Evolutionary conservation across 2,113 vertebrate genomes (phyloP), one percentile per base, ranked within the genome.

Genomic region (Gopherus flavomarginatus): DNA sequence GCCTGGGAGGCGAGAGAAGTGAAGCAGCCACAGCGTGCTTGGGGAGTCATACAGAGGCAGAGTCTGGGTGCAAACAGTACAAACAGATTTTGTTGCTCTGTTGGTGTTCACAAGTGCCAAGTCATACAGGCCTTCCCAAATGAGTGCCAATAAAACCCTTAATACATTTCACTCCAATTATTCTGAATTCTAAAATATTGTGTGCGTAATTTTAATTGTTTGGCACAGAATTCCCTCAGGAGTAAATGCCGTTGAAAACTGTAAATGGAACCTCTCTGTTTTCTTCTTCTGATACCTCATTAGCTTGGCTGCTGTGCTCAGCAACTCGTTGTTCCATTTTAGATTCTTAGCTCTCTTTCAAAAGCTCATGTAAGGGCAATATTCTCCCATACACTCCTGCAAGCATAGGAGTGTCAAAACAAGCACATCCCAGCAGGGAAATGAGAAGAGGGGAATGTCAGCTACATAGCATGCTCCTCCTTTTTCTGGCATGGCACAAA

Each of bases 281-380:
- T 80, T 84, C 80, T 69, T 86, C 86, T 53, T 12, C 65, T 93
- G 85, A 31, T 29, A 80, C 54, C 90, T 82, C 52, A 11, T 57
- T 88, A 81, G 78, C 57, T n/a, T 27, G 14, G 35, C 54, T 92
- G 93, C 91, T 95, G 94, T 56, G 83, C 72, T 95, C 90, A 93
- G 95, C 93, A 93, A 38, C 92, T 97, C 81, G 89, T 81, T 96
- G 86, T 42, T 82, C 65, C 3, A 3, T 47, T 96, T 91, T 94
- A 88, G 92, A 35, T 85, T 95, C 87, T 90, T 87, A 62, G 81
- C 94, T 82, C 91, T 87, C 57, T 92, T 86, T 84, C 82, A 86
- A 95, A 93, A 56, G 75, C 75, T 93, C 89, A 91, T 95, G 88
- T 93, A 85, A 82, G 85, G 81, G 89, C 90, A 95, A 49, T 16